Percentiles rank a stretch among this genome's conserved stretches.
Evolutionary conservation across 1,140 invertebrate species (phyloP).

Genomic region (Caerostris extrusa): DNA sequence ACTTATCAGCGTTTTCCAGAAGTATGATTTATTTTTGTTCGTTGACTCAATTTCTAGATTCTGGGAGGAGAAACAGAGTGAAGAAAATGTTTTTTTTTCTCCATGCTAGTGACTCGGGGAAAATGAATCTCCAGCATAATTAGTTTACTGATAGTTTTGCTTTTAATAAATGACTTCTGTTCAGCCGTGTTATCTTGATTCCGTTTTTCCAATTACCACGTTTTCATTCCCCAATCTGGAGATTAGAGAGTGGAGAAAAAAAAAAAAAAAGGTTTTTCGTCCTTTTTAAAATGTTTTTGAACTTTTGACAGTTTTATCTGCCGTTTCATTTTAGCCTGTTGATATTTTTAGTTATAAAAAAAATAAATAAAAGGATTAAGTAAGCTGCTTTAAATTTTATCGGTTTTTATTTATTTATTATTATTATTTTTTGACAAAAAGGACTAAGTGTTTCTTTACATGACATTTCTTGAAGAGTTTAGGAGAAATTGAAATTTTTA

Average conservation of each 20-base stretch:
- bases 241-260: neutral
- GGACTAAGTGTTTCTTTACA: no score
- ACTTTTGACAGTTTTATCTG: conserved; percentile 19
- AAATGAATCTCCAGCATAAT: conserved; percentile 40
- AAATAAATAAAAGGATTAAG: neutral
- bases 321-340: neutral
- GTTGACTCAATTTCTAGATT: conserved; percentile 21
- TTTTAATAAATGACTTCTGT: conserved; percentile 50
- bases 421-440: neutral
- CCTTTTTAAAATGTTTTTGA: neutral
- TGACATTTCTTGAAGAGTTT: no score
- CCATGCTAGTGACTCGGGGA: neutral
- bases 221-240: neutral
- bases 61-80: neutral
- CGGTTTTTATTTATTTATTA: no score
- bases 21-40: conserved; percentile 53
- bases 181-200: conserved; percentile 36
- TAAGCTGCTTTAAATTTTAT: neutral
- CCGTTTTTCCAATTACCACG: conserved; percentile 27
- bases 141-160: conserved; percentile 53
- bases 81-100: neutral
- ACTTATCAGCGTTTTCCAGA: conserved; percentile 66
- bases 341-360: neutral
- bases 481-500: no score
- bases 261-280: neutral